These are phyloP conservation scores for Apotomis betuletana DNA, from an alignment of 2,888 invertebrate genomes.

Conservation along the genomic window DNA sequence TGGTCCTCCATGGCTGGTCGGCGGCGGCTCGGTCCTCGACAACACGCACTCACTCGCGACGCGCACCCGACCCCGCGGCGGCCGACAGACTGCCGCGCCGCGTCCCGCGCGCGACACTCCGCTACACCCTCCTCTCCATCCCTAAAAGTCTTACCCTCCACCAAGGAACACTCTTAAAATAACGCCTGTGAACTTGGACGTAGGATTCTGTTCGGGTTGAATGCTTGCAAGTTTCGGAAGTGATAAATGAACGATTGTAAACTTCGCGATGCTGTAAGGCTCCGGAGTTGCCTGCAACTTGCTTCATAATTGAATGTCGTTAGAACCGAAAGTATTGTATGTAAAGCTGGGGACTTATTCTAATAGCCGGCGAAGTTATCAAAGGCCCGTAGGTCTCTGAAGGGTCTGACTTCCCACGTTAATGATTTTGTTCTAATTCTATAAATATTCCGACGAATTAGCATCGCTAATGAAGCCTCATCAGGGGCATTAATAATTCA, in stretches of 20 bases:
- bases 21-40: not conserved
- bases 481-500: slow-evolving; percentile 31
- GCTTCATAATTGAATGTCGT: slow-evolving; percentile 9
- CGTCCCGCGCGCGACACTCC: not conserved
- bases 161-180: not conserved
- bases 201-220: not conserved
- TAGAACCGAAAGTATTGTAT: slow-evolving; percentile 6
- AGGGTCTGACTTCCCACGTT: not conserved
- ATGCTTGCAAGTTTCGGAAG: not conserved
- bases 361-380: slow-evolving; percentile 3
- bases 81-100: slow-evolving; percentile 23
- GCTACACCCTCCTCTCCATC: not conserved
- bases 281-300: slow-evolving; percentile 17
- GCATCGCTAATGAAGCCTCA: slow-evolving; percentile 29
- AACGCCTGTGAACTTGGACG: not conserved
- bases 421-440: slow-evolving; percentile 36
- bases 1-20: slow-evolving; percentile 11
- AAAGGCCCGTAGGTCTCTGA: slow-evolving; percentile 13
- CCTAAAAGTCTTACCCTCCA: not conserved
- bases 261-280: slow-evolving; percentile 19
- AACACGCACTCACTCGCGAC: slow-evolving; percentile 15
- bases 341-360: slow-evolving; percentile 9
- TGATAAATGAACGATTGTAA: slow-evolving; percentile 36
- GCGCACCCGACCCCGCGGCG: not conserved
- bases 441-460: slow-evolving; percentile 34